Percentiles rank a stretch among this genome's conserved stretches.
Conservation (phyloP, 1,140 invertebrate genomes). For the Batillaria attramentaria region DNA sequence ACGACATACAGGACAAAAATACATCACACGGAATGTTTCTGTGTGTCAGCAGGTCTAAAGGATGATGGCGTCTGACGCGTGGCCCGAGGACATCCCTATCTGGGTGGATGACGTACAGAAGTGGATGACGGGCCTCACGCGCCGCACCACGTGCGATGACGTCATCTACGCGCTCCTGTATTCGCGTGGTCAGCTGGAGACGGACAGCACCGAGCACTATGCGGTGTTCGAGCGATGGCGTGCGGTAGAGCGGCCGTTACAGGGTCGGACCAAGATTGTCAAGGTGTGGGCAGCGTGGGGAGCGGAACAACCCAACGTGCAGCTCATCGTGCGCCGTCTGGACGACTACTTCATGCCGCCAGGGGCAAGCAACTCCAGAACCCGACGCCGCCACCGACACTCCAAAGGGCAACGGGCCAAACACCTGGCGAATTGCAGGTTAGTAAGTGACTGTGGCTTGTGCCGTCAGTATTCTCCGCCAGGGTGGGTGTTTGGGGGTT, state of each 20-base stretch:
- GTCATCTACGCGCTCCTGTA: conserved; percentile 81
- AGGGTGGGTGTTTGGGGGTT: no score
- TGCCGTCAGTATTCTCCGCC: background rate
- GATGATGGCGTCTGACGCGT: conserved; percentile 34
- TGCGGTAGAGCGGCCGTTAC: conserved; percentile 80
- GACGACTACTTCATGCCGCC: conserved; percentile 60
- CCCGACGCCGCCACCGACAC: conserved; percentile 47
- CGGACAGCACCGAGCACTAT: conserved; percentile 62
- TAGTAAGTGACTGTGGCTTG: no score
- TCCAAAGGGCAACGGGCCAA: conserved; percentile 31
- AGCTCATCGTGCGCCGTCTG: conserved; percentile 71
- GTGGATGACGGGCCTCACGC: conserved; percentile 84
- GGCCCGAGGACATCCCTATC: conserved; percentile 79
- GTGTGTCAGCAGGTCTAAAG: conserved; percentile 6
- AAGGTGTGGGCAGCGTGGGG: conserved; percentile 85
- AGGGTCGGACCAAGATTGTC: conserved; percentile 79
- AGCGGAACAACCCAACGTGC: conserved; percentile 80
- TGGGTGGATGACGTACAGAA: conserved; percentile 83
- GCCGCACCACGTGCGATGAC: conserved; percentile 84
- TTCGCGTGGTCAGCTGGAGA: conserved; percentile 57
- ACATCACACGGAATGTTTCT: no score
- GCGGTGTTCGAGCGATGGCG: conserved; percentile 72
- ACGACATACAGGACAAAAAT: no score
- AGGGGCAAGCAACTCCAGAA: conserved; percentile 54
- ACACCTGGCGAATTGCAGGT: conserved; percentile 28